Evolutionary conservation across 2,888 invertebrate genomes (phyloP).

Genomic region (Drosophila atroscutellata): DNA sequence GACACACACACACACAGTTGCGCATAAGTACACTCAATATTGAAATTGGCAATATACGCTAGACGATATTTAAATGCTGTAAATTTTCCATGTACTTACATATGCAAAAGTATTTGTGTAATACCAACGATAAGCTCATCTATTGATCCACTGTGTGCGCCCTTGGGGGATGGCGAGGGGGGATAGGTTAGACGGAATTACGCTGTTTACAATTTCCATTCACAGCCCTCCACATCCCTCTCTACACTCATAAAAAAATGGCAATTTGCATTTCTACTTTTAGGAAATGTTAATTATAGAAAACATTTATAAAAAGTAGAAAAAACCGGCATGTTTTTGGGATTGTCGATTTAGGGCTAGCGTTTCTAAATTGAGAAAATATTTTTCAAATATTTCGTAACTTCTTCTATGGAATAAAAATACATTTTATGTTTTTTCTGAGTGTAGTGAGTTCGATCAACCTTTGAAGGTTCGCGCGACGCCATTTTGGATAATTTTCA

Average conservation of each 20-base stretch:
- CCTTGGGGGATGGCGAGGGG: not conserved
- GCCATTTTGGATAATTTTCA: constrained; percentile 74
- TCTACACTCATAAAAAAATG: not conserved
- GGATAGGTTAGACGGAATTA: not conserved
- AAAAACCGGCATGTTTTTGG: not conserved
- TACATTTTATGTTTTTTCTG: not conserved
- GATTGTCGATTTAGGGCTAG: not conserved
- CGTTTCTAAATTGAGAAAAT: not conserved
- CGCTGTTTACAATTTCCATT: constrained; percentile 27
- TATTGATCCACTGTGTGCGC: constrained; percentile 69
- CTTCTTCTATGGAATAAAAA: not conserved
- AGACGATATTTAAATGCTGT: constrained; percentile 70
- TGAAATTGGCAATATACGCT: constrained; percentile 16
- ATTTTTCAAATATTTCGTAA: not conserved
- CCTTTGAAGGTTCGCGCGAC: constrained; percentile 50
- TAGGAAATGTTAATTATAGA: not conserved
- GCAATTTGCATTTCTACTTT: not conserved
- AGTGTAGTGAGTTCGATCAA: constrained; percentile 46
- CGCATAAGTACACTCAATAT: constrained; percentile 15
- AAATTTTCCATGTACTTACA: constrained; percentile 64
- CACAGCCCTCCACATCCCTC: not conserved
- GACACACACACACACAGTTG: constrained; percentile 13
- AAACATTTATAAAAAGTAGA: not conserved
- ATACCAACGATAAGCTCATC: constrained; percentile 74
- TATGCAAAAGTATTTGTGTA: constrained; percentile 76